Conservation (phyloP, 1,140 invertebrate species). For the Camponotus vicinus region DNA sequence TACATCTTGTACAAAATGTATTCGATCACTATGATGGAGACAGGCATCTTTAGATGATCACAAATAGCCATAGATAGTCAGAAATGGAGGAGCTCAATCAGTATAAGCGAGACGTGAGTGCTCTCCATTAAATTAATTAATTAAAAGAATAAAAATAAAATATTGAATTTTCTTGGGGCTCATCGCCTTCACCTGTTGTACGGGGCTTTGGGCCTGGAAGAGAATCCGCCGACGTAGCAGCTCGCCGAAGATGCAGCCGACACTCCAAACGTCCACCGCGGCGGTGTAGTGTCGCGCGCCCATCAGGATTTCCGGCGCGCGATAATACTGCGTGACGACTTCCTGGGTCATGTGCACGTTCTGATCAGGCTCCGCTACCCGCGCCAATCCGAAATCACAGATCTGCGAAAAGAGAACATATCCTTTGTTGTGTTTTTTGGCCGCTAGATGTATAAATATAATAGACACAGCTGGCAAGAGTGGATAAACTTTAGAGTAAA, state of each 20-base stretch:
- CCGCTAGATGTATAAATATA: background rate
- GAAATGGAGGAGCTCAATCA: too few relatives aligned
- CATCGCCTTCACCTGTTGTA: conserved; percentile 92
- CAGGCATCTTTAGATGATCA: background rate
- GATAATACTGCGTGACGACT: conserved; percentile 99
- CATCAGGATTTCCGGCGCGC: conserved; percentile 99
- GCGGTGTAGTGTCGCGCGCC: conserved; percentile 99
- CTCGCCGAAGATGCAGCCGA: conserved; percentile 99
- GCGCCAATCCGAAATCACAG: conserved; percentile 98
- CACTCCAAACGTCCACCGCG: conserved; percentile 99
- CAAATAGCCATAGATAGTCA: too few relatives aligned
- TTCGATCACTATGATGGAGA: background rate
- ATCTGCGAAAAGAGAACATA: conserved; percentile 88
- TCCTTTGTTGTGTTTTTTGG: background rate
- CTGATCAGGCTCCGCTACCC: conserved; percentile 97
- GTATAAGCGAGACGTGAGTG: too few relatives aligned
- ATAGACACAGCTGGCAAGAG: background rate
- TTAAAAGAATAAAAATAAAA: too few relatives aligned
- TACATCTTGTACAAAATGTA: background rate
- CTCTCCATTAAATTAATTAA: too few relatives aligned
- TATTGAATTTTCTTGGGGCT: background rate
- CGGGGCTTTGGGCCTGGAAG: conserved; percentile 98
- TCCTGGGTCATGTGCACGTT: conserved; percentile 99
- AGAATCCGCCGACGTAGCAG: conserved; percentile 97
- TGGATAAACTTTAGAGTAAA: conserved; percentile 12